Evolutionary conservation across 2,113 vertebrate genomes (phyloP).

Genomic region (Ailuropoda melanoleuca): DNA sequence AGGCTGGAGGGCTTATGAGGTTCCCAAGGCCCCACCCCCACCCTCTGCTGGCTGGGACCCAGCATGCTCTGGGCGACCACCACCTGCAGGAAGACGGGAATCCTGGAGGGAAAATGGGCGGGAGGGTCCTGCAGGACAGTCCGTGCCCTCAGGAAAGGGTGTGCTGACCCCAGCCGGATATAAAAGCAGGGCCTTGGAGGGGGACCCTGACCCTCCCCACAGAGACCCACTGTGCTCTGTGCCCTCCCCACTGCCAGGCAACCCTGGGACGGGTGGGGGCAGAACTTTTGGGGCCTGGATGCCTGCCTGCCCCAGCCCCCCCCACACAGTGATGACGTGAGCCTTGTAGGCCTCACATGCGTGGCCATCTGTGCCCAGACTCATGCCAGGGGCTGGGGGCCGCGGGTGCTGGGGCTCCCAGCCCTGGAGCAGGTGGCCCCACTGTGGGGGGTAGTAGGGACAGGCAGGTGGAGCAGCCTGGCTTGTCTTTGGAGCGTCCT

Average conservation of each 20-base stretch:
- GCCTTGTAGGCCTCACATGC: not conserved
- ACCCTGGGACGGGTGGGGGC: not conserved
- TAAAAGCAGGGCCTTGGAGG: not conserved
- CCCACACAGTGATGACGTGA: not conserved
- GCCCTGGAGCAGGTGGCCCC: constrained; percentile 68
- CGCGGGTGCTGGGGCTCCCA: not conserved
- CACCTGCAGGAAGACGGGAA: not conserved
- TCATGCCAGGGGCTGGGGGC: constrained; percentile 51
- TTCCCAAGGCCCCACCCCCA: not conserved
- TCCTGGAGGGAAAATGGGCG: not conserved
- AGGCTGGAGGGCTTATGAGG: rapidly evolving
- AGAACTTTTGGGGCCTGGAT: not conserved
- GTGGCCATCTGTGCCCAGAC: constrained; percentile 56
- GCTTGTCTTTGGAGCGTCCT: not conserved
- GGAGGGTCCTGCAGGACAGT: too few relatives aligned
- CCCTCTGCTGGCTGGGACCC: not conserved
- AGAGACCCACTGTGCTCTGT: not conserved
- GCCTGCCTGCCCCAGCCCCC: not conserved
- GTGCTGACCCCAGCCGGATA: not conserved
- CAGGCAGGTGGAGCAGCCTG: not conserved
- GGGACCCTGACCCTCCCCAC: not conserved
- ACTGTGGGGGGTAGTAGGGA: not conserved
- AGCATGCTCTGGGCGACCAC: too few relatives aligned
- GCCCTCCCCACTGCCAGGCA: not conserved
- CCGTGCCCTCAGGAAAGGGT: not conserved